phyloP scores from a whole-genome alignment of 2,797 vertebrate species.

The Phataginus tetradactyla region DNA sequence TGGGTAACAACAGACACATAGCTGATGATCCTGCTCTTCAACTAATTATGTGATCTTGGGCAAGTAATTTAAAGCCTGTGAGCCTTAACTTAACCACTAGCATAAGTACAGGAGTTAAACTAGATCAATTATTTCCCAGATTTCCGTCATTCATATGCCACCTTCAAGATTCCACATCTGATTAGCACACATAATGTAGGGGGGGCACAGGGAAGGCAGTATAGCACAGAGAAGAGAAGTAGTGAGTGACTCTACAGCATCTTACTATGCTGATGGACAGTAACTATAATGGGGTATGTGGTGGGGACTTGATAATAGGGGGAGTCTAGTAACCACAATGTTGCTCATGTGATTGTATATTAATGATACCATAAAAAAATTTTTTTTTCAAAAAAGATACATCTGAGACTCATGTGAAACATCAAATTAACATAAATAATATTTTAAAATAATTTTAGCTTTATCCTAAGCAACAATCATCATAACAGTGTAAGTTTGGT shows the following conservation, averaged over 20 bases:
- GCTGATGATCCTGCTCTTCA: background rate
- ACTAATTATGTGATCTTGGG: background rate
- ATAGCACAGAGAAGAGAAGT: too few species aligned
- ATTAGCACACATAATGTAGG: too few species aligned
- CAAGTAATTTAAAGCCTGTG: background rate
- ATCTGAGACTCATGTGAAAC: conserved; percentile 14
- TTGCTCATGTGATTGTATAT: too few species aligned
- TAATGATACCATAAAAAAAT: too few species aligned
- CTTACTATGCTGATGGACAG: too few species aligned
- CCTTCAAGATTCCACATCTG: background rate
- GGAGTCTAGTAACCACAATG: too few species aligned
- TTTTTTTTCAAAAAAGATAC: background rate
- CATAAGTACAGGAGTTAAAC: background rate
- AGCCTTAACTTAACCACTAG: background rate
- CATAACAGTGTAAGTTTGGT: background rate
- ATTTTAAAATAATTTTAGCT: conserved; percentile 25
- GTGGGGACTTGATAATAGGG: too few species aligned
- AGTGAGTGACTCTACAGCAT: too few species aligned
- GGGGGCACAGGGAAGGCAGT: too few species aligned
- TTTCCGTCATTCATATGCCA: background rate
- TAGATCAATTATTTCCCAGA: background rate
- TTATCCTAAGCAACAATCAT: conserved; percentile 28
- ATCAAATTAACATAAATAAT: background rate
- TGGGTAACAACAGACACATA: background rate
- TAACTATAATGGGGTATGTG: too few species aligned